Evolutionary conservation across 2,888 invertebrate genomes (phyloP).

Genomic region (Diploptera punctata): DNA sequence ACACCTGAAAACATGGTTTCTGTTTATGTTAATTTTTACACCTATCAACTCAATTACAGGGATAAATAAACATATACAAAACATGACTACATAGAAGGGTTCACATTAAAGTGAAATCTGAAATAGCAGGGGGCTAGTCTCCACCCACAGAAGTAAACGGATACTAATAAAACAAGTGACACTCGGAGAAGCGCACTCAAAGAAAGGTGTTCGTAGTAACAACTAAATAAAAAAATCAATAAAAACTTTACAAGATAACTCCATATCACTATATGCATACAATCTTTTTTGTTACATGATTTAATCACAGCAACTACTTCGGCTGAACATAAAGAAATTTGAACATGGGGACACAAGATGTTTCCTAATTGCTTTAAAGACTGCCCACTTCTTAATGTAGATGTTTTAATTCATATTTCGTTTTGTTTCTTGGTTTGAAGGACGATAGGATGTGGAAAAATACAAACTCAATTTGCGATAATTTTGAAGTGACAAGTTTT

Average conservation of each 20-base stretch:
- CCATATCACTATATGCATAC: too few species aligned
- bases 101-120: slow-evolving; percentile 21
- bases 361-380: not conserved
- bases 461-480: slow-evolving; percentile 16
- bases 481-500: slow-evolving; percentile 22
- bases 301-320: slow-evolving; percentile 1
- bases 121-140: slow-evolving; percentile 2
- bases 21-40: too few species aligned
- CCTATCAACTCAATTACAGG: too few species aligned
- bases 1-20: too few species aligned
- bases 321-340: slow-evolving; percentile 17
- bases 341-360: not conserved
- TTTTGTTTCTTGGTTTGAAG: not conserved
- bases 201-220: too few species aligned
- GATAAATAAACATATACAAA: not conserved
- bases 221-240: not conserved
- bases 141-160: not conserved
- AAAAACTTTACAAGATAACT: too few species aligned
- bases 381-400: not conserved
- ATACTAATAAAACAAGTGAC: slow-evolving; percentile 15
- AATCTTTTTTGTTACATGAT: not conserved
- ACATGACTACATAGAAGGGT: not conserved
- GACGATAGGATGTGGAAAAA: not conserved
- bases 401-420: slow-evolving; percentile 21
- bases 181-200: not conserved